phyloP scores from a whole-genome alignment of 2,797 vertebrate species.

The Micromesistius poutassou region DNA sequence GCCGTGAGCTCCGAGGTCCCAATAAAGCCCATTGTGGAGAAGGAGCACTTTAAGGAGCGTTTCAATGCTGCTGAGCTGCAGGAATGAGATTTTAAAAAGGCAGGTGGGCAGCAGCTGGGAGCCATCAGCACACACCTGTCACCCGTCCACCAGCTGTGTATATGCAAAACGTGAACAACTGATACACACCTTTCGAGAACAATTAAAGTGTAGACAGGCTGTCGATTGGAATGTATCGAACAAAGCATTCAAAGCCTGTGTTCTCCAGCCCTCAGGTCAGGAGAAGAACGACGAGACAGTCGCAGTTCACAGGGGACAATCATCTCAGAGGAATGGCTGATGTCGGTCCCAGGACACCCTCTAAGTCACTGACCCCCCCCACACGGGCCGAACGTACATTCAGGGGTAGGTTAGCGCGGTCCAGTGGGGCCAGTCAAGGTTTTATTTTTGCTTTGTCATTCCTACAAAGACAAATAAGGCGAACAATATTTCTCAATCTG shows the following conservation, averaged over 20 bases:
- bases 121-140: neutral
- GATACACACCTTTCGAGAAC: conserved; percentile 5
- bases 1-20: conserved; percentile 5
- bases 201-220: neutral
- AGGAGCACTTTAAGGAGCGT: conserved; percentile 5
- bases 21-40: conserved; percentile 30
- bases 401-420: too few species aligned
- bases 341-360: too few species aligned
- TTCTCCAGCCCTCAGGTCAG: neutral
- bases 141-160: too few species aligned
- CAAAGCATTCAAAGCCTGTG: neutral
- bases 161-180: neutral
- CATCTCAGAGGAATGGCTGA: too few species aligned
- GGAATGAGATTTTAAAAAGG: neutral
- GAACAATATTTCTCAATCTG: neutral
- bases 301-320: too few species aligned
- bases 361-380: too few species aligned
- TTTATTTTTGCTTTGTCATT: too few species aligned
- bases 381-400: too few species aligned
- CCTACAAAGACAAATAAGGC: too few species aligned
- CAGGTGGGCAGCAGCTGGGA: neutral
- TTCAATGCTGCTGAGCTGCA: conserved; percentile 3
- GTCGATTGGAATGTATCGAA: neutral
- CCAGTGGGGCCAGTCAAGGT: too few species aligned
- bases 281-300: too few species aligned